Evolutionary conservation across 2,797 vertebrate species (phyloP).

Genomic region (Enteromius paludinosus): DNA sequence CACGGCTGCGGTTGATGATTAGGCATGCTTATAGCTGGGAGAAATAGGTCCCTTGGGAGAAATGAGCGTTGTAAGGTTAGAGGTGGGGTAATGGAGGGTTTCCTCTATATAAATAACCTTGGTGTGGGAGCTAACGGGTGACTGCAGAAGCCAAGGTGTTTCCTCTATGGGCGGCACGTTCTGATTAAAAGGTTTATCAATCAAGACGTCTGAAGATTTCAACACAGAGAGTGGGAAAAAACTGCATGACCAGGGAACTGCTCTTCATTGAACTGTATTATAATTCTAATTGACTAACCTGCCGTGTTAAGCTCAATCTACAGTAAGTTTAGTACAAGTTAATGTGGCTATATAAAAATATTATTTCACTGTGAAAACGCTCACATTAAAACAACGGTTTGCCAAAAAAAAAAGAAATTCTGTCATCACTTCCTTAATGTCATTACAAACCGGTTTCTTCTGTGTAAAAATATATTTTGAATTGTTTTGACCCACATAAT

Average conservation of each 20-base stretch:
- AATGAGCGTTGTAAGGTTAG: conserved; percentile 51
- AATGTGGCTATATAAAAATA: background rate
- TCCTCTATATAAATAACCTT: conserved; percentile 67
- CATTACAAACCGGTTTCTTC: background rate
- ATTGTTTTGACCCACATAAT: background rate
- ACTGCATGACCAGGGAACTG: background rate
- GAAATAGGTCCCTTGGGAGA: conserved; percentile 52
- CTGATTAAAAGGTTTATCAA: conserved; percentile 58
- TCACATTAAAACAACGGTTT: background rate
- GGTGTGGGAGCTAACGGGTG: conserved; percentile 53
- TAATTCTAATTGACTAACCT: conserved; percentile 11
- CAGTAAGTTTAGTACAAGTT: background rate
- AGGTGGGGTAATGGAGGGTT: conserved; percentile 45
- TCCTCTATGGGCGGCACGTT: conserved; percentile 48
- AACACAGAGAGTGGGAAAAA: background rate
- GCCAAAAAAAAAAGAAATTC: background rate
- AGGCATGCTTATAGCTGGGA: conserved; percentile 45
- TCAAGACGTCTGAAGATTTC: conserved; percentile 50
- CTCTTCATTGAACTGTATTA: background rate
- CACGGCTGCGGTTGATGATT: background rate
- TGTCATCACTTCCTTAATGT: background rate
- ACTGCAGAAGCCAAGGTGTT: conserved; percentile 44
- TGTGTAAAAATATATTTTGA: background rate
- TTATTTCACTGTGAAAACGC: background rate
- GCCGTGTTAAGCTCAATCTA: background rate